Conservation (phyloP, 2,113 vertebrate genomes). For the Toxotes jaculatrix region DNA sequence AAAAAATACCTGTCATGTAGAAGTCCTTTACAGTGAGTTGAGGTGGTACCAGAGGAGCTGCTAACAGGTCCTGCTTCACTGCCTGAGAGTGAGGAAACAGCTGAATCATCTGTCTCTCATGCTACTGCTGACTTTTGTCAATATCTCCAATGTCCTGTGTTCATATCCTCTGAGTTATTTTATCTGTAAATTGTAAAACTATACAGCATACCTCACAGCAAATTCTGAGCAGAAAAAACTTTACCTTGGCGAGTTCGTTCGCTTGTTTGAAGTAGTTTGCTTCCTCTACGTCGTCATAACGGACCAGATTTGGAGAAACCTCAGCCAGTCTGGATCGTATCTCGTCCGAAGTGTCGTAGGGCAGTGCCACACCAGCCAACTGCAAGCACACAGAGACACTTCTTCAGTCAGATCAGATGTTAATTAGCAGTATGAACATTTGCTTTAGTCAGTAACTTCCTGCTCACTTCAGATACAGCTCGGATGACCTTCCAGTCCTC, state of each 20-base stretch:
- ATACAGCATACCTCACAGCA: too few relatives aligned
- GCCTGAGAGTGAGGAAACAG: slow-evolving; percentile 76
- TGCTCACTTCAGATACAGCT: slow-evolving; percentile 93
- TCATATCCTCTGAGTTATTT: too few relatives aligned
- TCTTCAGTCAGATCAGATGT: not conserved
- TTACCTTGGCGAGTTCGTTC: slow-evolving; percentile 88
- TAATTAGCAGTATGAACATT: accelerated
- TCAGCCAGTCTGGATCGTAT: slow-evolving; percentile 91
- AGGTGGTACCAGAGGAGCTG: slow-evolving; percentile 92
- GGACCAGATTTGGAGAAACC: slow-evolving; percentile 94
- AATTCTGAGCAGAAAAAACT: not conserved
- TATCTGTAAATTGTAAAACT: too few relatives aligned
- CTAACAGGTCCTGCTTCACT: slow-evolving; percentile 90
- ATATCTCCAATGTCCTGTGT: too few relatives aligned
- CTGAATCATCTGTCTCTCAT: not conserved
- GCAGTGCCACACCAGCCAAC: slow-evolving; percentile 91
- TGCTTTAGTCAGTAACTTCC: not conserved
- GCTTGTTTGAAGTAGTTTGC: slow-evolving; percentile 98
- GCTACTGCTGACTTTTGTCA: too few relatives aligned
- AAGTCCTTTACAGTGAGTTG: slow-evolving; percentile 96
- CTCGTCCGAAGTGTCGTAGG: slow-evolving; percentile 92
- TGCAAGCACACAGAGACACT: slow-evolving; percentile 66
- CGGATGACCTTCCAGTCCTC: slow-evolving; percentile 98
- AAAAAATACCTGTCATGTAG: slow-evolving; percentile 94
- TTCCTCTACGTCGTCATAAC: slow-evolving; percentile 94